Evolutionary conservation across 1,140 invertebrate genomes (phyloP), one percentile per base, ranked within the genome.

Genomic region (Drosophila parabipectinata): DNA sequence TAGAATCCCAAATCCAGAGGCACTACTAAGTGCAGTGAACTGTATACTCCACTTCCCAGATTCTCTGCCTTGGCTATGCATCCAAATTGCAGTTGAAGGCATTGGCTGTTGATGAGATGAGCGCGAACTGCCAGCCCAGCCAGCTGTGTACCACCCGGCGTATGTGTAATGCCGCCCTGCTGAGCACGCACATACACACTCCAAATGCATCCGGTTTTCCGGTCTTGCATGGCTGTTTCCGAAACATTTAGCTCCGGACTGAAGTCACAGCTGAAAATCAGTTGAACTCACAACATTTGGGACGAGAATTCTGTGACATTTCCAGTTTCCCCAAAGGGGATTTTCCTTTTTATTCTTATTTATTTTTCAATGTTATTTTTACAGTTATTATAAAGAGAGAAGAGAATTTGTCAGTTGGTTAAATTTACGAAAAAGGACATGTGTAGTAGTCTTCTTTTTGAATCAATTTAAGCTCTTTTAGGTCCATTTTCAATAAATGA

Each of bases 11-110:
- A 60, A 75, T 21, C 75, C 71, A 21, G 41, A 44, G 71, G 80
- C 79, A 63, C 51, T 79, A 55, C 52, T 32, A 56, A 63, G 79
- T 79, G 75, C 80, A 83, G 45, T 82, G 79, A 82, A 83, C 79
- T 82, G 60, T 79, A 37, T 26, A 39, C 50, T 59, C 52, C 26
- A 50, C 50, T 51, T 58, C 51, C 39, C n/a, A 5, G 15, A 1
- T 18, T 21, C 39, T 14, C 5, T 41, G 24, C 12, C 10, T 52
- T 39, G n/a, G 52, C 34, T 30, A 26, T 50, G 48, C 62, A 67
- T 32, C 47, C 62, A 77, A 81, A 81, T 81, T 81, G 78, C 73
- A 53, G 57, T 54, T 30, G 50, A 48, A 63, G 62, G 63, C 48
- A 71, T 52, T 57, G 53, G 55, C 41, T 45, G 72, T 54, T 84